Conservation (phyloP, 2,113 vertebrate species). For the Pagrus major region DNA sequence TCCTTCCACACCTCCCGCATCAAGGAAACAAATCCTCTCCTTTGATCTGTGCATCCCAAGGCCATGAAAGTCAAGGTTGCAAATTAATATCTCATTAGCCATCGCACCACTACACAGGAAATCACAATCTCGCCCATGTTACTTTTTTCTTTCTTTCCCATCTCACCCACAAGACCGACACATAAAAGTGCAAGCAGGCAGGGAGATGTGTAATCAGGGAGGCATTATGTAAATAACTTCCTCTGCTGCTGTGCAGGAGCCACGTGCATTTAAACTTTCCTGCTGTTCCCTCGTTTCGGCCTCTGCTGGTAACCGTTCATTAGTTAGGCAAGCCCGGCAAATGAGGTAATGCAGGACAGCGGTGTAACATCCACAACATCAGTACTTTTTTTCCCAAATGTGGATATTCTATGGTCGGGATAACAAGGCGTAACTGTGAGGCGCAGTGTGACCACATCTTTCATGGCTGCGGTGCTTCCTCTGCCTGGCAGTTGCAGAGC, state of each 20-base stretch:
- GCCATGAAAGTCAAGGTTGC: conserved; percentile 49
- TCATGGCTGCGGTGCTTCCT: conserved; percentile 42
- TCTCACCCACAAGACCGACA: conserved; percentile 39
- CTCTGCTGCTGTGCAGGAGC: conserved; percentile 36
- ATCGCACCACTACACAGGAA: conserved; percentile 38
- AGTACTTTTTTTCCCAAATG: conserved; percentile 49
- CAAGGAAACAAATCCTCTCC: conserved; percentile 14
- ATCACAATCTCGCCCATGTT: conserved; percentile 28
- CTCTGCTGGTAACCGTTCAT: conserved; percentile 56
- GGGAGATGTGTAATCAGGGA: conserved; percentile 53
- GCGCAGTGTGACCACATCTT: conserved; percentile 45
- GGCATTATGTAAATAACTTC: conserved; percentile 74
- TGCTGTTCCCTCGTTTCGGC: conserved; percentile 55
- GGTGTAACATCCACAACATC: conserved; percentile 38
- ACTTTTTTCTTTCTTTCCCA: conserved; percentile 19
- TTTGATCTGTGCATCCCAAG: conserved; percentile 49
- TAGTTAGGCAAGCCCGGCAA: conserved; percentile 48
- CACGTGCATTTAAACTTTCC: conserved; percentile 68
- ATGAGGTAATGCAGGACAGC: conserved; percentile 46
- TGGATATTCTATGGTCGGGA: conserved; percentile 25
- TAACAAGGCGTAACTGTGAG: conserved; percentile 61
- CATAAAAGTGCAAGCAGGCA: conserved; percentile 53
- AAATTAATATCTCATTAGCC: conserved; percentile 66
- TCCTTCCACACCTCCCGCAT: neutral
- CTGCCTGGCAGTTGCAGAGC: conserved; percentile 52